Conservation (phyloP, 2,113 vertebrate genomes). For the Carollia perspicillata region DNA sequence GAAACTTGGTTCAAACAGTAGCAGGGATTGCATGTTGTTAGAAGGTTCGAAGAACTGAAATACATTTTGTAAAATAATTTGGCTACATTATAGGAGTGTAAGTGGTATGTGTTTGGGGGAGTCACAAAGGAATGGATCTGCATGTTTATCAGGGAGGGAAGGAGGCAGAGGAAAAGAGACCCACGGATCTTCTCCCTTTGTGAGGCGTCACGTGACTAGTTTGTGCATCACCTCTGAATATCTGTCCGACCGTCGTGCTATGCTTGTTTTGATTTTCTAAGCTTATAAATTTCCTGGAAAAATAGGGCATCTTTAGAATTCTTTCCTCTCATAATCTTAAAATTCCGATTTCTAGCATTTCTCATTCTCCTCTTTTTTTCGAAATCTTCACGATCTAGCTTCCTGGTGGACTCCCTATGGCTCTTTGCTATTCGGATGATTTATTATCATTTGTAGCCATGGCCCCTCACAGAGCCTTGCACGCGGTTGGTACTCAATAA, state of each 20-base stretch:
- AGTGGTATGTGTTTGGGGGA: not conserved
- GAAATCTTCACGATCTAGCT: not conserved
- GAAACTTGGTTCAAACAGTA: slow-evolving; percentile 25
- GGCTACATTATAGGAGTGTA: not conserved
- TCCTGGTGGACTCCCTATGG: not conserved
- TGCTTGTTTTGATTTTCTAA: slow-evolving; percentile 33
- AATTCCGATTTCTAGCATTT: slow-evolving; percentile 30
- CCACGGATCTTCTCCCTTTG: accelerated
- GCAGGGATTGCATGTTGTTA: not conserved
- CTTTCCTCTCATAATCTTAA: not conserved
- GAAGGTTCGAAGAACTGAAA: not conserved
- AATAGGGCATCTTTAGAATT: not conserved
- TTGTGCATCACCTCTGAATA: not conserved
- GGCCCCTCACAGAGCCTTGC: not conserved
- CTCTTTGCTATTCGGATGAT: not conserved
- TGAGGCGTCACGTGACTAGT: not conserved
- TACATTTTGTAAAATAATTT: not conserved
- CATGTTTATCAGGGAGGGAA: not conserved
- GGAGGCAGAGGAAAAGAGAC: not conserved
- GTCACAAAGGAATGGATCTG: not conserved
- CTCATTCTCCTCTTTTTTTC: not conserved
- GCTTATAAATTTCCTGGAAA: not conserved
- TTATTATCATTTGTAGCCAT: not conserved
- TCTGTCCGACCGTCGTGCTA: not conserved
- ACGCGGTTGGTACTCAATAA: not conserved